A percentile compares a stretch with the other conserved stretches of the same genome.
Conservation (phyloP, 2,888 invertebrate species). For the Eristalis tenax region DNA sequence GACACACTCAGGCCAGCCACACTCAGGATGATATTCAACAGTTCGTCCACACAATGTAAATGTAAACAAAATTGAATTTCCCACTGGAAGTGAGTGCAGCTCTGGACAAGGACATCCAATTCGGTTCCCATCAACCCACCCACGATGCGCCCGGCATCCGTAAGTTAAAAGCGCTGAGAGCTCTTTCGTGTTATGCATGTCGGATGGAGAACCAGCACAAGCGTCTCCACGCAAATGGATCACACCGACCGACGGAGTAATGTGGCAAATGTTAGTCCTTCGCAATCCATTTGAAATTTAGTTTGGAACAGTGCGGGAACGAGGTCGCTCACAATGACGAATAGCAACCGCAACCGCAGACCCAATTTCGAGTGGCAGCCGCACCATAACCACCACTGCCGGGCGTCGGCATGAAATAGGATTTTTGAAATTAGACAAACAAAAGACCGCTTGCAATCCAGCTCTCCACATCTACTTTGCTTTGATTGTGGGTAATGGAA, state of each 20-base stretch:
- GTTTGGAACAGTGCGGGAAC: constrained; percentile 9
- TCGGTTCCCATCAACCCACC: not conserved
- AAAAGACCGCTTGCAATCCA: constrained; percentile 1
- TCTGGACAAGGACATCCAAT: not conserved
- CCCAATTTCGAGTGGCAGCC: not conserved
- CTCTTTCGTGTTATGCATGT: not conserved
- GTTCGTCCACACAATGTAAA: constrained; percentile 24
- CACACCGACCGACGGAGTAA: constrained; percentile 6
- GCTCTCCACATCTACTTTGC: not conserved
- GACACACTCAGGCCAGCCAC: not conserved
- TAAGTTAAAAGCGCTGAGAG: not conserved
- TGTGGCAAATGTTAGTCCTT: constrained; percentile 30
- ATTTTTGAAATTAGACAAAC: constrained; percentile 9
- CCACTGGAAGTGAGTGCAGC: constrained; percentile 9
- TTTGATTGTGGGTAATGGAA: constrained; percentile 1
- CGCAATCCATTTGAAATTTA: constrained; percentile 35
- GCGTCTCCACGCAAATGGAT: not conserved
- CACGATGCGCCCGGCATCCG: not conserved
- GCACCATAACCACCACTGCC: not conserved
- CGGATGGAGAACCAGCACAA: not conserved
- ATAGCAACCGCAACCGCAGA: not conserved
- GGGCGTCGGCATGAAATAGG: not conserved
- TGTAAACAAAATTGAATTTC: constrained; percentile 34
- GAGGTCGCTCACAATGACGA: not conserved
- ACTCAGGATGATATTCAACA: constrained; percentile 16